These are phyloP conservation scores for Xenotilapia caudafasciata DNA, from an alignment of 2,113 vertebrate species.

Conservation along the genomic window DNA sequence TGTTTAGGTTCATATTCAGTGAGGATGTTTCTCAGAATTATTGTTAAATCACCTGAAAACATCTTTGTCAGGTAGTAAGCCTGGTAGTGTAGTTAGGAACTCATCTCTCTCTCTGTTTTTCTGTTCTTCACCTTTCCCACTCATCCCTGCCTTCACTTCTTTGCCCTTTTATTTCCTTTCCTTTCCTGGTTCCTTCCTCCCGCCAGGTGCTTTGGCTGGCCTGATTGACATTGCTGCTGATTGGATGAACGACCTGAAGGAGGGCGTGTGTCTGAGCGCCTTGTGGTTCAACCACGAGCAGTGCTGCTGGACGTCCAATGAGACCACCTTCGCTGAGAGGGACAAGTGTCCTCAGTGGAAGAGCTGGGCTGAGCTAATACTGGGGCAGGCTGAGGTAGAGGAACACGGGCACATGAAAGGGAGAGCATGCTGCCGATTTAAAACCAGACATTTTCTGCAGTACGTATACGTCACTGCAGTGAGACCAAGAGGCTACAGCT, in stretches of 20 bases:
- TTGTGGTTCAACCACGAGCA: constrained; percentile 99
- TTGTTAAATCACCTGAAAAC: neutral
- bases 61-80: neutral
- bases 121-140: neutral
- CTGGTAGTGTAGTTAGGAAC: neutral
- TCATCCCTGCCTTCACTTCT: neutral
- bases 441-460: neutral
- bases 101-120: neutral
- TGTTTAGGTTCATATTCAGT: neutral
- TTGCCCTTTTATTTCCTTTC: neutral
- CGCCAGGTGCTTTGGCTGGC: constrained; percentile 90
- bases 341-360: constrained; percentile 98
- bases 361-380: constrained; percentile 97
- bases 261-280: constrained; percentile 92
- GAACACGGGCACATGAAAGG: neutral
- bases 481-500: neutral
- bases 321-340: constrained; percentile 92
- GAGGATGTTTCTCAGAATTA: neutral
- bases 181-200: neutral
- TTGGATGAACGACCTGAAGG: constrained; percentile 98
- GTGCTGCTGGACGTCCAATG: constrained; percentile 96
- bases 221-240: constrained; percentile 97
- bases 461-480: neutral
- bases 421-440: neutral
- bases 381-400: constrained; percentile 92